Percentiles rank a stretch among this genome's conserved stretches.
Evolutionary conservation across 35 echinoderm and acorn worm genomes (phyloP).

Genomic region (Apostichopus parvimensis): DNA sequence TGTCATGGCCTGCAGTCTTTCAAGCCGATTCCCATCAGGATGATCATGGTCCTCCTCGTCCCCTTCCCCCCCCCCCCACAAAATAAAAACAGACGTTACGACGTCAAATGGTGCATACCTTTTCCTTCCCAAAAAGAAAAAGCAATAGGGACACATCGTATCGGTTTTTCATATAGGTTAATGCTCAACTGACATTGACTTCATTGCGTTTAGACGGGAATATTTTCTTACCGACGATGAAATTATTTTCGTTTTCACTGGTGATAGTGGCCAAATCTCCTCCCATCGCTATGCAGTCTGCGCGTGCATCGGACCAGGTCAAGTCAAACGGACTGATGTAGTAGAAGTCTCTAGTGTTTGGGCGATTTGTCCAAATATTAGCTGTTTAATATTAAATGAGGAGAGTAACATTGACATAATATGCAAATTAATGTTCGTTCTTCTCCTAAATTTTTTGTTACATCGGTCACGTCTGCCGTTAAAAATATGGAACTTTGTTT

Average conservation of each 20-base stretch:
- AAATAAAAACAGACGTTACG: not conserved
- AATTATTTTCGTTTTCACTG: not conserved
- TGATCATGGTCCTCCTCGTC: too few species aligned
- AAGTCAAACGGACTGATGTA: not conserved
- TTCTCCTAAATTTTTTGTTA: not conserved
- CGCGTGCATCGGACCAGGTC: not conserved
- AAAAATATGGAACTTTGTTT: not conserved
- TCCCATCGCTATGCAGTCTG: not conserved
- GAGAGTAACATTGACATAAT: not conserved
- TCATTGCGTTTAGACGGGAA: too few species aligned
- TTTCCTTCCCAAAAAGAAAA: not conserved
- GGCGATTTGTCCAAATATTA: not conserved
- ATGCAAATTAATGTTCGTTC: not conserved
- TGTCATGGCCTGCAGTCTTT: too few species aligned
- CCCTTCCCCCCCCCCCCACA: too few species aligned
- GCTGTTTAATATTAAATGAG: not conserved
- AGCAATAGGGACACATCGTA: not conserved
- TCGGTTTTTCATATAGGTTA: not conserved
- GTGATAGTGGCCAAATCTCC: conserved; percentile 24
- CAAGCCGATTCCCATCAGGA: too few species aligned
- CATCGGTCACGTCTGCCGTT: not conserved
- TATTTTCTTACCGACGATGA: conserved; percentile 3
- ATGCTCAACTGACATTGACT: too few species aligned
- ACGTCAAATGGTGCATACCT: not conserved
- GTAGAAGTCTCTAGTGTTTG: not conserved